Conservation (phyloP, 2,113 vertebrate genomes). For the Orthonyx spaldingii region DNA sequence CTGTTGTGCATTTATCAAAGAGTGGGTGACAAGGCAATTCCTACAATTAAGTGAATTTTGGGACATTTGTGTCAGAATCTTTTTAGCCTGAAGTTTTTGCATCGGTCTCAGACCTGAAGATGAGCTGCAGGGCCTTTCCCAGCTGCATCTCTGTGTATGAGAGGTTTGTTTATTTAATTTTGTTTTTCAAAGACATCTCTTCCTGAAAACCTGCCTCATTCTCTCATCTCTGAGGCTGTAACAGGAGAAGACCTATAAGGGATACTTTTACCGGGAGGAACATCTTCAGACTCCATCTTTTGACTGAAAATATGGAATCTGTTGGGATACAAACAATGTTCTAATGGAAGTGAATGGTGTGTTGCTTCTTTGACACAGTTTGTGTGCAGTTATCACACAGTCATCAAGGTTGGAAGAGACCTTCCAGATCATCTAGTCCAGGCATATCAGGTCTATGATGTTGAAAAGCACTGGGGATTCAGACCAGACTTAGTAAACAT, state of each 20-base stretch:
- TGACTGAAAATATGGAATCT: background rate
- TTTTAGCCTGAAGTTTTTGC: background rate
- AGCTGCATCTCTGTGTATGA: background rate
- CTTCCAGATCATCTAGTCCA: background rate
- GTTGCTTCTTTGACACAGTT: background rate
- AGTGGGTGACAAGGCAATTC: background rate
- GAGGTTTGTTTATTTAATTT: background rate
- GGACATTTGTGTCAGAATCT: background rate
- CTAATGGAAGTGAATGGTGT: background rate
- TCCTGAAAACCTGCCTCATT: background rate
- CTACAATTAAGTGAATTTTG: background rate
- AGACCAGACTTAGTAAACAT: background rate
- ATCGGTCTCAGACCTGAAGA: background rate
- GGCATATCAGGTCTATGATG: background rate
- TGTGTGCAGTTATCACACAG: background rate
- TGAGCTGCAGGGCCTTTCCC: background rate
- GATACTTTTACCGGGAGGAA: background rate
- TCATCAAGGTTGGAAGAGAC: background rate
- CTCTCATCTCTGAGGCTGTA: background rate
- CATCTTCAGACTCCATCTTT: background rate
- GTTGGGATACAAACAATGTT: background rate
- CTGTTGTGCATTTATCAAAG: background rate
- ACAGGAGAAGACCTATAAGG: background rate
- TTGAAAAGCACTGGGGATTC: background rate
- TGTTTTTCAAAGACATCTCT: background rate